phyloP scores from a whole-genome alignment of 2,888 invertebrate species.

The Drosophila koepferae region DNA sequence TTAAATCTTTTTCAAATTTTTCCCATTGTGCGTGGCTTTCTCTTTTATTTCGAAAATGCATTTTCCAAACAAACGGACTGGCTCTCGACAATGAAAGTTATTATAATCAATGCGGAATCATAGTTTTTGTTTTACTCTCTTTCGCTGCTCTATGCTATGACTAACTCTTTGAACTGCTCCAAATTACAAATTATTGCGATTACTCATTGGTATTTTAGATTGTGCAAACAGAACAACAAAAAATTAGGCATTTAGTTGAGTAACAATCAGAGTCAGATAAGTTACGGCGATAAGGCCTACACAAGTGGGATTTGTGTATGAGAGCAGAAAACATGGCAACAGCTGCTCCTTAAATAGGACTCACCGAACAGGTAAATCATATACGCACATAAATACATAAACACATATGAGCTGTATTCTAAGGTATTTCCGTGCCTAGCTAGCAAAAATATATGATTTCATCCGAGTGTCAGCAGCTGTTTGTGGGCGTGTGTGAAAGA shows the following conservation, averaged over 20 bases:
- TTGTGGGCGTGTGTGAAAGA: conserved; percentile 60
- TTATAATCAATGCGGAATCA: conserved; percentile 20
- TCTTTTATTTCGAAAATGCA: conserved; percentile 38
- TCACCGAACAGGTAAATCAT: conserved; percentile 39
- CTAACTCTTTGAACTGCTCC: conserved; percentile 44
- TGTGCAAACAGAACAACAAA: background rate
- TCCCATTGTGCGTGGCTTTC: conserved; percentile 51
- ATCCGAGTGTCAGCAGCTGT: conserved; percentile 63
- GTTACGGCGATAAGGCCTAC: conserved; percentile 41
- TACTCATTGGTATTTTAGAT: conserved; percentile 57
- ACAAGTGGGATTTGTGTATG: conserved; percentile 1
- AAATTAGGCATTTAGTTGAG: conserved; percentile 43
- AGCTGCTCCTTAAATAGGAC: conserved; percentile 53
- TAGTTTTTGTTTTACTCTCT: background rate
- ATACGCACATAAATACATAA: background rate
- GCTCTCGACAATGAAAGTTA: conserved; percentile 45
- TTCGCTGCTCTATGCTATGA: conserved; percentile 13
- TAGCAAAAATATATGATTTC: conserved; percentile 33
- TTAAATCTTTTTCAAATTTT: background rate
- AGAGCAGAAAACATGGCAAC: conserved; percentile 16
- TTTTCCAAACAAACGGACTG: conserved; percentile 43
- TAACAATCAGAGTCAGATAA: conserved; percentile 56
- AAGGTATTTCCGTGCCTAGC: conserved; percentile 39
- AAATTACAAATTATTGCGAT: conserved; percentile 53
- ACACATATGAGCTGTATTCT: conserved; percentile 16